Percentiles rank a stretch among this genome's conserved stretches.
These are phyloP conservation scores for Lota lota DNA, from an alignment of 2,113 vertebrate species.

Conservation along the genomic window DNA sequence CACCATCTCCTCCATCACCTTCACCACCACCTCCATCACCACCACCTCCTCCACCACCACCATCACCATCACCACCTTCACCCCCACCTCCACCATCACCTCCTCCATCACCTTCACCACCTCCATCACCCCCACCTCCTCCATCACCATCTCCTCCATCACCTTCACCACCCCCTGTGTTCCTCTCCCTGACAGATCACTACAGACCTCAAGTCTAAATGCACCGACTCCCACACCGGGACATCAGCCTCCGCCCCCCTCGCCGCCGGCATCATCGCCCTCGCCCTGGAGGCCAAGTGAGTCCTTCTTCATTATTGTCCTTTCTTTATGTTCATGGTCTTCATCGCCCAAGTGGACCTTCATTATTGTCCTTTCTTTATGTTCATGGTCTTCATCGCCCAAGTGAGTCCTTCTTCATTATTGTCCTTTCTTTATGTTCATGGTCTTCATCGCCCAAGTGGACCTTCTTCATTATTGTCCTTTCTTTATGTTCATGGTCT, in stretches of 20 bases:
- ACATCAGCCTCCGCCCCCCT: slow-evolving; percentile 92
- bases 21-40: too few relatives aligned
- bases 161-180: neutral
- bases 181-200: slow-evolving; percentile 78
- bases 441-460: slow-evolving; percentile 98
- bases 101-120: too few relatives aligned
- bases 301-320: slow-evolving; percentile 36
- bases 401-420: too few relatives aligned
- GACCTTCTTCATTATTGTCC: slow-evolving; percentile 36
- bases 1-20: too few relatives aligned
- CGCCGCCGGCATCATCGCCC: slow-evolving; percentile 95
- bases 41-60: too few relatives aligned
- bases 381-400: too few relatives aligned
- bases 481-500: neutral
- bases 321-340: neutral
- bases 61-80: too few relatives aligned
- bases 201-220: slow-evolving; percentile 92
- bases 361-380: too few relatives aligned
- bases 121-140: neutral
- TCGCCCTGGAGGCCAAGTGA: slow-evolving; percentile 96
- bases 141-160: slow-evolving; percentile 1
- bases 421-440: too few relatives aligned
- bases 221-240: slow-evolving; percentile 93
- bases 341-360: neutral
- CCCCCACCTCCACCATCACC: too few relatives aligned